These are phyloP conservation scores for Thymelicus sylvestris DNA, from an alignment of 2,888 invertebrate species.

Conservation along the genomic window DNA sequence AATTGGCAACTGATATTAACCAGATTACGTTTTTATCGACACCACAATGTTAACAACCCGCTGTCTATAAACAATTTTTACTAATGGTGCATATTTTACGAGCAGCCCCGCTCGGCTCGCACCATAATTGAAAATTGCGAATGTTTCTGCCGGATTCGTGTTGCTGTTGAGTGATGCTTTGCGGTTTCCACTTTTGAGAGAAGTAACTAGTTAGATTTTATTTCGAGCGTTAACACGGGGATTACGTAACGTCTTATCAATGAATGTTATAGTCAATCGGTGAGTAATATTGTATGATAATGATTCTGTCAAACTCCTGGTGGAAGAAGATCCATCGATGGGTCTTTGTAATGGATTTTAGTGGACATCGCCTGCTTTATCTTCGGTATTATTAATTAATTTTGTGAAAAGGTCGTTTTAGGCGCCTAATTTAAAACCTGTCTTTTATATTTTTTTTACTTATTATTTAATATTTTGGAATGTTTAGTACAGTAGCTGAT, in stretches of 20 bases:
- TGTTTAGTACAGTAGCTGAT: too few relatives aligned
- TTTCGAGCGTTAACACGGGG: conserved; percentile 17
- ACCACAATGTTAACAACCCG: conserved; percentile 59
- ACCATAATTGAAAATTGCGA: conserved; percentile 47
- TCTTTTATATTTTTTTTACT: too few relatives aligned
- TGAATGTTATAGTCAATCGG: too few relatives aligned
- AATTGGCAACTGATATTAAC: conserved; percentile 69
- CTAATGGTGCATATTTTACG: conserved; percentile 62
- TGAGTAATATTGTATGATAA: too few relatives aligned
- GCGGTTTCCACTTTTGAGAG: conserved; percentile 42
- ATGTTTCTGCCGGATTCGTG: conserved; percentile 38
- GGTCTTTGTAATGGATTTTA: too few relatives aligned
- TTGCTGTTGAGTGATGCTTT: conserved; percentile 46
- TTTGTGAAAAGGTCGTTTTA: too few relatives aligned
- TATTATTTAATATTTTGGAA: too few relatives aligned
- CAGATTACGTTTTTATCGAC: conserved; percentile 71
- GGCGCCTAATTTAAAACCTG: too few relatives aligned
- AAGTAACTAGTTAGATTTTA: conserved; percentile 23
- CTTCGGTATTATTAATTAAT: too few relatives aligned
- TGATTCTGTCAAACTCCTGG: too few relatives aligned
- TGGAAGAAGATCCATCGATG: too few relatives aligned
- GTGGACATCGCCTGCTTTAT: too few relatives aligned
- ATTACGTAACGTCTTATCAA: background rate
- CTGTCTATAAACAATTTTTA: conserved; percentile 64
- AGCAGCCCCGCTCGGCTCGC: conserved; percentile 41